A percentile compares a stretch with the other conserved stretches of the same genome.
Evolutionary conservation across 2,888 invertebrate species (phyloP).

Genomic region (Vesta saturnalis): DNA sequence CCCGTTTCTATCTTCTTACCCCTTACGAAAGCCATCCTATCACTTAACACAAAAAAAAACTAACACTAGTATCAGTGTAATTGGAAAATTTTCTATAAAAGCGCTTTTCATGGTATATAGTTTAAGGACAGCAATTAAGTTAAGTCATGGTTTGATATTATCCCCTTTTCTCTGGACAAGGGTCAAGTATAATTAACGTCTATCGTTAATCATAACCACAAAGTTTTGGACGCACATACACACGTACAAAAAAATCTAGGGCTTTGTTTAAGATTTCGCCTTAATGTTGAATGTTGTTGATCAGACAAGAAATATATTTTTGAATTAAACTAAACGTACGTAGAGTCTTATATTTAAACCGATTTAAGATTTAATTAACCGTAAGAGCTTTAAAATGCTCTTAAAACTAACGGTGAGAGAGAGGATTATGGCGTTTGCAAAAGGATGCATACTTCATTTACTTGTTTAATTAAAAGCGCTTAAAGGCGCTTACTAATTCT

Average conservation of each 20-base stretch:
- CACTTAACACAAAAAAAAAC: conserved; percentile 8
- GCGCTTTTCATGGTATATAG: too few species aligned
- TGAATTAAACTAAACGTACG: not conserved
- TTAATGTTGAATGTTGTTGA: not conserved
- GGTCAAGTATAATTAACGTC: conserved; percentile 50
- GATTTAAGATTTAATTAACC: conserved; percentile 41
- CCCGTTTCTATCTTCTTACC: not conserved
- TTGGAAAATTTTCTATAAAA: conserved; percentile 17
- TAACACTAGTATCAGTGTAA: not conserved
- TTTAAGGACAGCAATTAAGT: conserved; percentile 32
- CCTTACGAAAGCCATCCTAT: not conserved
- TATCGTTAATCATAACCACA: conserved; percentile 48
- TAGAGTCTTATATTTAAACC: conserved; percentile 22
- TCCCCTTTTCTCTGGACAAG: conserved; percentile 41
- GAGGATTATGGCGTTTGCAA: conserved; percentile 29
- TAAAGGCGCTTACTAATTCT: too few species aligned
- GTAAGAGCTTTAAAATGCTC: conserved; percentile 40
- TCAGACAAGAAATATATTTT: not conserved
- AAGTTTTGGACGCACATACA: conserved; percentile 22
- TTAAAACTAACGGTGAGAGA: conserved; percentile 22
- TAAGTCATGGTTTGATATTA: conserved; percentile 32
- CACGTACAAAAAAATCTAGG: conserved; percentile 18
- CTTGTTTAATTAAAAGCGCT: conserved; percentile 21
- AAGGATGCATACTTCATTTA: conserved; percentile 28
- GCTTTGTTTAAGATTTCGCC: conserved; percentile 36